Percentiles rank a stretch among this genome's conserved stretches.
Evolutionary conservation across 2,888 invertebrate species (phyloP).

Genomic region (Calliopum simillimum): DNA sequence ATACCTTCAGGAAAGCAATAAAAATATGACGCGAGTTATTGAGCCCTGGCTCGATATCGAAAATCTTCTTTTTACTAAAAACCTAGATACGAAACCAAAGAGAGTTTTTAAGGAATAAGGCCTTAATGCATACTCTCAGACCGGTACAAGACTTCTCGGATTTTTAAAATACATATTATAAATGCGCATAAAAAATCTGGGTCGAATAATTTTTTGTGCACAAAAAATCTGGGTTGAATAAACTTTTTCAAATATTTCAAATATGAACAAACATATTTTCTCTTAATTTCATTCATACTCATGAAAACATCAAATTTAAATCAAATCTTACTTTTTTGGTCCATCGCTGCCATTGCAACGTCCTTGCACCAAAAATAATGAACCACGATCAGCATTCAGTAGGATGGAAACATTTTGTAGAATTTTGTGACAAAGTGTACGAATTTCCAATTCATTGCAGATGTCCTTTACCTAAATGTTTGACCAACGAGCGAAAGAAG

Average conservation of each 20-base stretch:
- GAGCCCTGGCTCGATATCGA: too few relatives aligned
- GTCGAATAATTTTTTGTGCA: slow-evolving; percentile 23
- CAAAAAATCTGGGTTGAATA: slow-evolving; percentile 1
- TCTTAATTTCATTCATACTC: too few relatives aligned
- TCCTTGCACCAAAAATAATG: slow-evolving; percentile 90
- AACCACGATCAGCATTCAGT: slow-evolving; percentile 91
- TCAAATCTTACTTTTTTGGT: slow-evolving; percentile 64
- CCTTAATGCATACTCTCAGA: too few relatives aligned
- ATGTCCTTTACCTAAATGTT: slow-evolving; percentile 86
- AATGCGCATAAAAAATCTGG: too few relatives aligned
- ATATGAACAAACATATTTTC: neutral
- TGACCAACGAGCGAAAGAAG: slow-evolving; percentile 14
- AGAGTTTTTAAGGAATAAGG: too few relatives aligned
- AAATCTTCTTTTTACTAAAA: too few relatives aligned
- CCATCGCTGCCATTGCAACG: slow-evolving; percentile 68
- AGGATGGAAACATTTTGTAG: slow-evolving; percentile 93
- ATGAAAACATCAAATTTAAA: neutral
- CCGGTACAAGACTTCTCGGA: too few relatives aligned
- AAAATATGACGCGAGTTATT: too few relatives aligned
- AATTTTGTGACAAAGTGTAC: slow-evolving; percentile 95
- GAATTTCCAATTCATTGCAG: slow-evolving; percentile 94
- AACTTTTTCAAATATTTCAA: slow-evolving; percentile 16
- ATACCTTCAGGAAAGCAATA: too few relatives aligned
- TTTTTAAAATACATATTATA: too few relatives aligned
- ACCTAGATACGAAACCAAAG: too few relatives aligned